Percentiles rank a stretch among this genome's conserved stretches.
Evolutionary conservation across 2,113 vertebrate genomes (phyloP).

Genomic region (Nannospalax galili): DNA sequence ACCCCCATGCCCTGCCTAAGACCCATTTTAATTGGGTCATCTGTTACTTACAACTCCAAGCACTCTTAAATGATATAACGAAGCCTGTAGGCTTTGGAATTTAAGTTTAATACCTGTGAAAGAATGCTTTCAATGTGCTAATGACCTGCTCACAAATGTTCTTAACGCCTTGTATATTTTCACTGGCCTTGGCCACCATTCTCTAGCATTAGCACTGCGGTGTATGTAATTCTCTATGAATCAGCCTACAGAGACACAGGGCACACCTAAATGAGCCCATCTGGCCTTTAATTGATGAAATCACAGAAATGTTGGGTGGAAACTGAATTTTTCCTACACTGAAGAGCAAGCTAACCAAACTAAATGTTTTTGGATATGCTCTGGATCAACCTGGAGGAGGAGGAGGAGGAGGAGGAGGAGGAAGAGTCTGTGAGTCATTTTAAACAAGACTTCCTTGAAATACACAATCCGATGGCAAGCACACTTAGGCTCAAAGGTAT

Average conservation of each 20-base stretch:
- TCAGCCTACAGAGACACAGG: neutral
- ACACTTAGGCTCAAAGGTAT: constrained; percentile 48
- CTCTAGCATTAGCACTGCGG: neutral
- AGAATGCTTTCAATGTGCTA: neutral
- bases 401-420: too few species aligned
- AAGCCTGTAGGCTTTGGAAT: neutral
- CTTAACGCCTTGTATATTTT: constrained; percentile 16
- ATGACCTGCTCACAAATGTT: constrained; percentile 30
- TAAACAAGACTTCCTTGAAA: constrained; percentile 50
- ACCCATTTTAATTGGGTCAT: neutral
- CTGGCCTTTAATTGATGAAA: constrained; percentile 59
- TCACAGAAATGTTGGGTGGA: constrained; percentile 40
- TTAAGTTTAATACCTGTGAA: neutral
- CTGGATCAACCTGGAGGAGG: constrained; percentile 14
- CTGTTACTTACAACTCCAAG: neutral
- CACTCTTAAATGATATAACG: constrained; percentile 36
- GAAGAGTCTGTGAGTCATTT: constrained; percentile 41
- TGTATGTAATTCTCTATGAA: constrained; percentile 1
- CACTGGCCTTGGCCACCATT: constrained; percentile 30
- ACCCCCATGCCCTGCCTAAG: neutral
- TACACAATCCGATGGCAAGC: constrained; percentile 44
- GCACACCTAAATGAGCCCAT: constrained; percentile 35
- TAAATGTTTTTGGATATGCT: constrained; percentile 20
- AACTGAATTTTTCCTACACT: constrained; percentile 35
- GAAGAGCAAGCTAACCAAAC: constrained; percentile 23